Evolutionary conservation across 2,888 invertebrate genomes (phyloP), one percentile per base, ranked within the genome.

Genomic region (Trichacis sp.): DNA sequence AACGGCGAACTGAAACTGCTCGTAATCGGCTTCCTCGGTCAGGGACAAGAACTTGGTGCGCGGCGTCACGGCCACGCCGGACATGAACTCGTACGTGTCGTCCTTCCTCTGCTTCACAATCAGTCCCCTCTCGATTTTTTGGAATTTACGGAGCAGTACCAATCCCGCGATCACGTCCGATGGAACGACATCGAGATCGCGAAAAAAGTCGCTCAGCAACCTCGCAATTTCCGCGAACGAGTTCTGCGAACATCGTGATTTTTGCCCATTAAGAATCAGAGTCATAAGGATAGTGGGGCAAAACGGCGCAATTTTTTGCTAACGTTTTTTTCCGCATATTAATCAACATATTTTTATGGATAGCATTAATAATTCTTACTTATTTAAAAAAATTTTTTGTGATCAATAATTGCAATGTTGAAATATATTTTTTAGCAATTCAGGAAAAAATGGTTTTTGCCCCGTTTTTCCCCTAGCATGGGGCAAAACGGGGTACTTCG

Each of bases 111-210:
- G 85, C 75, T 91, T 89, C 1, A 93, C 90, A 69, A 93, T 91
- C 18, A 91, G 88, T 83, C 91, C 90, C 57, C 92, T 88, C 80
- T 93, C 92, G 68, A 92, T 87, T 76, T 92, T 92, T 83, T 95
- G 95, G 75, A 92, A 91, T 78, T 92, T 91, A 57, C 95, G 86
- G 54, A 95, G 86, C 48, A 95, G 85, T 8, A 94, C 92, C 64
- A 95, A 85, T 1, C 95, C 95, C 17, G 94, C 95, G 1, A 95
- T 89, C 4, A 95, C 93, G 84, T 95, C 95, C 40, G 93, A 93
- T 1, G 94, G 94, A 15, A 93, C 94, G 24, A 95, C 94, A 84
- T 95, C 95, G 70, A 95, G 84, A 82, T 95, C 95, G 24, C 94
- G 88, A 85, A 95, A 95, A 85, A 94, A 95, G 79, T 95, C 94